Evolutionary conservation across 2,113 vertebrate genomes (phyloP).

Genomic region (Eurypyga helias): DNA sequence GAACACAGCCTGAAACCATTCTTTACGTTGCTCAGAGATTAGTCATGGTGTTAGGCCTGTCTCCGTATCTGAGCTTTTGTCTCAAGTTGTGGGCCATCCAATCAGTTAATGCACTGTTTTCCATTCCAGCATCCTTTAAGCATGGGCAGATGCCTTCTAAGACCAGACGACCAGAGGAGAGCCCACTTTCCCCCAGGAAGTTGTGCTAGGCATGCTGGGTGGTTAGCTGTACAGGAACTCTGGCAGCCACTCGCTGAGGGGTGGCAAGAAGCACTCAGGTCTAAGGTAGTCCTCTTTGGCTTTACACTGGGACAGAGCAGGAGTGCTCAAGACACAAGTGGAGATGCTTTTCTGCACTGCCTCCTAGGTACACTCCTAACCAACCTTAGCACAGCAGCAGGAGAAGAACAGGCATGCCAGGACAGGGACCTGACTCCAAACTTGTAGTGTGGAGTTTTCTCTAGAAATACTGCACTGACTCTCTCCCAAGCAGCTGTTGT

Average conservation of each 20-base stretch:
- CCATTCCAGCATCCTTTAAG: neutral
- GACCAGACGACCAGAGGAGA: neutral
- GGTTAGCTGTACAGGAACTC: neutral
- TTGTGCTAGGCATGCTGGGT: accelerated
- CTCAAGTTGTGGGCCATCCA: neutral
- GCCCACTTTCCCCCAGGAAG: neutral
- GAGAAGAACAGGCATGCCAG: neutral
- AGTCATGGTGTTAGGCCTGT: neutral
- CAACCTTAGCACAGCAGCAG: neutral
- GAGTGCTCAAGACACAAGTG: accelerated
- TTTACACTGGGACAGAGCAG: accelerated
- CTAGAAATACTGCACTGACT: neutral
- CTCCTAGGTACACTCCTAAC: neutral
- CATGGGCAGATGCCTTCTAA: neutral
- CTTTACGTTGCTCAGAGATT: neutral
- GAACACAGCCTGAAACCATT: neutral
- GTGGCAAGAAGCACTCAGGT: neutral
- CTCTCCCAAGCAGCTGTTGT: neutral
- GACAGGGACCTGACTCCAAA: neutral
- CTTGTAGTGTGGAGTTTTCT: neutral
- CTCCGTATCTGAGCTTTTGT: neutral
- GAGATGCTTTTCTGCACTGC: neutral
- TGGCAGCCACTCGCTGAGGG: neutral
- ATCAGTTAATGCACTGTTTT: neutral
- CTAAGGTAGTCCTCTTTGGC: neutral